Conservation (phyloP, 2,113 vertebrate species). For the Sterna hirundo region DNA sequence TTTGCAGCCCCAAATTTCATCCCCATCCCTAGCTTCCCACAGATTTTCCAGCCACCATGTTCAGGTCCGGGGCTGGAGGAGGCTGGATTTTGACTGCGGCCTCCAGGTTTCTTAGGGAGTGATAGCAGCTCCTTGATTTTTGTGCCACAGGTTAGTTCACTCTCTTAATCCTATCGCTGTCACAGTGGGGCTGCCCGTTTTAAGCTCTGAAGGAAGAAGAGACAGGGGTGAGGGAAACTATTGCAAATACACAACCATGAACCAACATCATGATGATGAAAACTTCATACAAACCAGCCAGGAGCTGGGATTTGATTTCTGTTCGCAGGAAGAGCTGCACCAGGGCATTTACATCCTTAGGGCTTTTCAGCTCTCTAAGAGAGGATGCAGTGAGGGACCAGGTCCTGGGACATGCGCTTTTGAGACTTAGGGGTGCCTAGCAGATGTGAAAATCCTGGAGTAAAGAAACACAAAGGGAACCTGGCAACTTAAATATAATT, state of each 20-base stretch:
- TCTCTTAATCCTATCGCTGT: neutral
- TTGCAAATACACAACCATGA: neutral
- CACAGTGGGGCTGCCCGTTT: neutral
- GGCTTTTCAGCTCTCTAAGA: neutral
- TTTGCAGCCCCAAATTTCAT: neutral
- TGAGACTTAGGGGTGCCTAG: neutral
- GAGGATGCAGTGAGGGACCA: neutral
- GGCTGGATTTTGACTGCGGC: neutral
- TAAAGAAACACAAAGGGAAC: neutral
- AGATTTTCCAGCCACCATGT: neutral
- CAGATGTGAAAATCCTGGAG: neutral
- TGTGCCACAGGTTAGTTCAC: neutral
- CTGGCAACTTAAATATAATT: neutral
- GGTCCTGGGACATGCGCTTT: neutral
- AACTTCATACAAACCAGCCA: neutral
- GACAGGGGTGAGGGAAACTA: neutral
- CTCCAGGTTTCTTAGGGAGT: neutral
- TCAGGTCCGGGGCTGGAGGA: neutral
- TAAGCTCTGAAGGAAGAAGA: neutral
- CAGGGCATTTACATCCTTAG: neutral
- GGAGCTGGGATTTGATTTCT: neutral
- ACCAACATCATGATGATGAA: neutral
- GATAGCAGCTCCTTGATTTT: neutral
- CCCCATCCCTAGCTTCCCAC: neutral
- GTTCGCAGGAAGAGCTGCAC: neutral